These are phyloP conservation scores for Maniola jurtina DNA, from an alignment of 1,140 invertebrate species.

Conservation along the genomic window DNA sequence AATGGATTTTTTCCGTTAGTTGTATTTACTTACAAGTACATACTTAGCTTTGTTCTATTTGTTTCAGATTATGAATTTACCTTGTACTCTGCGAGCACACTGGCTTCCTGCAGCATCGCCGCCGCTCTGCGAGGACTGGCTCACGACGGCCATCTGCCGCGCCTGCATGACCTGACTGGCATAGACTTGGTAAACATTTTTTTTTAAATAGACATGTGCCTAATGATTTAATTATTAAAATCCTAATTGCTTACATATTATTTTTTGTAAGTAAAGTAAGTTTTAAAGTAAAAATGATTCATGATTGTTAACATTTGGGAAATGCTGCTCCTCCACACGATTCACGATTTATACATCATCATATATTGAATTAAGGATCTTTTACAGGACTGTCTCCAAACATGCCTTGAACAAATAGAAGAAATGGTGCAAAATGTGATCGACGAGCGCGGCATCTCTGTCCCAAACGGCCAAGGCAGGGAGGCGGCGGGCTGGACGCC, in stretches of 20 bases:
- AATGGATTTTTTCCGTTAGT: slow-evolving; percentile 4
- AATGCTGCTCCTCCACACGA: too few relatives aligned
- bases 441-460: slow-evolving; percentile 50
- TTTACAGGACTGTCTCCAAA: slow-evolving; percentile 85
- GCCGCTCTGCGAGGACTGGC: slow-evolving; percentile 88
- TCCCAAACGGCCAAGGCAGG: slow-evolving; percentile 73
- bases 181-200: slow-evolving; percentile 84
- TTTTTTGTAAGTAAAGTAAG: too few relatives aligned
- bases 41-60: slow-evolving; percentile 48
- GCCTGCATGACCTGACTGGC: slow-evolving; percentile 85
- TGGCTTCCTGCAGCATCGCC: slow-evolving; percentile 91
- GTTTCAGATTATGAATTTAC: slow-evolving; percentile 93
- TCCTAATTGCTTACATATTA: too few relatives aligned
- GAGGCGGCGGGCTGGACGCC: slow-evolving; percentile 83
- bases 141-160: slow-evolving; percentile 83
- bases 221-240: too few relatives aligned
- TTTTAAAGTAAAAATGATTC: too few relatives aligned
- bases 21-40: slow-evolving; percentile 6
- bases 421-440: slow-evolving; percentile 83
- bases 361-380: slow-evolving; percentile 3
- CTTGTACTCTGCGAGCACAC: slow-evolving; percentile 91
- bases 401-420: slow-evolving; percentile 87
- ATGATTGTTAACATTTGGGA: too few relatives aligned
- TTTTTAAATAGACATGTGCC: background rate
- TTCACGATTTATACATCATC: too few relatives aligned